These are phyloP conservation scores for Cryptops parisi DNA, from an alignment of 2,888 invertebrate species.

Conservation along the genomic window DNA sequence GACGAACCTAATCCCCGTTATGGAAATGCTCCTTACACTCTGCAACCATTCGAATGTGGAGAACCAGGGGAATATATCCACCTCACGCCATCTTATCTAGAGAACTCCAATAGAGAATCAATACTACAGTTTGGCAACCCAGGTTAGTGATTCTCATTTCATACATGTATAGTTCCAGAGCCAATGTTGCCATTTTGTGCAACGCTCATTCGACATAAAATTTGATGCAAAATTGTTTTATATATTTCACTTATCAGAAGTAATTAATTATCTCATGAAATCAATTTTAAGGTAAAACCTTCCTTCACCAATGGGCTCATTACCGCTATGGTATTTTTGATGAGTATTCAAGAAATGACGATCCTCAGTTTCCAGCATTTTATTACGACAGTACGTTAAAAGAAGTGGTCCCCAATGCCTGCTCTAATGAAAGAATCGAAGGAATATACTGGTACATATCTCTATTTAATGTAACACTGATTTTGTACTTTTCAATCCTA, in stretches of 20 bases:
- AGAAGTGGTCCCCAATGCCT: background rate
- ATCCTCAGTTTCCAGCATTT: slow-evolving; percentile 18
- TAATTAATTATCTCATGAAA: too few species aligned
- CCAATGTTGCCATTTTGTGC: too few species aligned
- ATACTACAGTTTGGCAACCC: slow-evolving; percentile 3
- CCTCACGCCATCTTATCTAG: slow-evolving; percentile 19
- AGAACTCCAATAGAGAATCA: background rate
- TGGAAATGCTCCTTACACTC: slow-evolving; percentile 23
- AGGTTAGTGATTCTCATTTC: too few species aligned
- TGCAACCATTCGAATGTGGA: slow-evolving; percentile 24
- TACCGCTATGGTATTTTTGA: slow-evolving; percentile 26
- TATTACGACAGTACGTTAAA: slow-evolving; percentile 5
- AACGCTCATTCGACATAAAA: too few species aligned
- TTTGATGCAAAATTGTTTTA: too few species aligned
- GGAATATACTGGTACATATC: background rate
- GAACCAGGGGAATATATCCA: slow-evolving; percentile 24
- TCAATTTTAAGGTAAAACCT: slow-evolving; percentile 15
- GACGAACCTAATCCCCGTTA: slow-evolving; percentile 23
- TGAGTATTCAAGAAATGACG: slow-evolving; percentile 23
- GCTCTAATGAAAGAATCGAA: background rate
- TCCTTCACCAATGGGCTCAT: slow-evolving; percentile 26
- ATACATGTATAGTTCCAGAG: too few species aligned
- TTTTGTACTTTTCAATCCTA: too few species aligned
- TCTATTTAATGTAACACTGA: too few species aligned
- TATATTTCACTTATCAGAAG: too few species aligned